These are phyloP conservation scores for Apogon talboti DNA, from an alignment of 2,797 vertebrate species.

Conservation along the genomic window DNA sequence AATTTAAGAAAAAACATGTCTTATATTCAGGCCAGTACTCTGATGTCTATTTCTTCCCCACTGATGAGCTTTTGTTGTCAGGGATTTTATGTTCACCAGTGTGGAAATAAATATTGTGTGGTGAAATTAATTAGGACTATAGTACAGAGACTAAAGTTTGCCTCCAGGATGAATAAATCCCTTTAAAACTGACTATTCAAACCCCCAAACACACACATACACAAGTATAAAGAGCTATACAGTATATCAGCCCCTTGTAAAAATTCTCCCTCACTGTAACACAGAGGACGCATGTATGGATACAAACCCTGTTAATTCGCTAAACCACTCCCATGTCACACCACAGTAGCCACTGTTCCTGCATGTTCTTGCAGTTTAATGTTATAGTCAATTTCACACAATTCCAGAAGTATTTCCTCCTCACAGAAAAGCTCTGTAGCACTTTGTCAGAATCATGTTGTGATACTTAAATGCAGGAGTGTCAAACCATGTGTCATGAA, in stretches of 20 bases:
- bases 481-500: slow-evolving; percentile 37
- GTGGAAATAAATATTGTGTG: slow-evolving; percentile 50
- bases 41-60: slow-evolving; percentile 43
- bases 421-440: slow-evolving; percentile 20
- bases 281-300: slow-evolving; percentile 33
- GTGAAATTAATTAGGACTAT: slow-evolving; percentile 37
- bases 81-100: slow-evolving; percentile 50
- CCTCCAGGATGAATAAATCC: slow-evolving; percentile 13
- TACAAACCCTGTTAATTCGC: slow-evolving; percentile 29
- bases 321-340: not conserved
- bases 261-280: slow-evolving; percentile 25
- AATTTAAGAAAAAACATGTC: slow-evolving; percentile 17
- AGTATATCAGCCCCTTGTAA: slow-evolving; percentile 22
- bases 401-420: slow-evolving; percentile 4
- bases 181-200: slow-evolving; percentile 19
- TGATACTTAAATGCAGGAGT: slow-evolving; percentile 11
- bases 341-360: slow-evolving; percentile 18
- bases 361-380: slow-evolving; percentile 23
- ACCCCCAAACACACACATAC: slow-evolving; percentile 6
- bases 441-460: slow-evolving; percentile 12
- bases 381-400: slow-evolving; percentile 13
- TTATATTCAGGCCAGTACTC: slow-evolving; percentile 59
- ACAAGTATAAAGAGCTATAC: not conserved
- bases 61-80: slow-evolving; percentile 58
- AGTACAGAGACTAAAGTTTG: not conserved